Evolutionary conservation across 2,113 vertebrate genomes (phyloP).

Genomic region (Tympanuchus pallidicinctus): DNA sequence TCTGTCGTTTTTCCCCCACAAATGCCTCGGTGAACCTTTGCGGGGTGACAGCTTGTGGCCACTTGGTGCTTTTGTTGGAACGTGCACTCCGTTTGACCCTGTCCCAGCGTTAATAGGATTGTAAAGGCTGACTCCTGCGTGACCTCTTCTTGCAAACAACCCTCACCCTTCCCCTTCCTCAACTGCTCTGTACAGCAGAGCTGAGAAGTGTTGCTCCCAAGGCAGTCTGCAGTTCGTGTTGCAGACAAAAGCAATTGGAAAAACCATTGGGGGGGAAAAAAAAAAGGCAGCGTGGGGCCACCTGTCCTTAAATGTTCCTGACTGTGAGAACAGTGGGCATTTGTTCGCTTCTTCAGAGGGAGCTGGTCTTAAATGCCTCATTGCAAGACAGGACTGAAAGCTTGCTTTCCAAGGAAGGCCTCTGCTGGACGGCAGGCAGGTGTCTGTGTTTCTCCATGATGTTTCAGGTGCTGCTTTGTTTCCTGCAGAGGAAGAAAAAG

Average conservation of each 20-base stretch:
- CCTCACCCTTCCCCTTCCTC: slow-evolving; percentile 64
- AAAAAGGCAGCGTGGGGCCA: slow-evolving; percentile 38
- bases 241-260: slow-evolving; percentile 57
- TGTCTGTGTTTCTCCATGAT: background rate
- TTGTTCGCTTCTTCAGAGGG: slow-evolving; percentile 18
- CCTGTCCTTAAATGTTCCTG: slow-evolving; percentile 64
- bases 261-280: background rate
- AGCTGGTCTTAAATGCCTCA: background rate
- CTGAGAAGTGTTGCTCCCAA: slow-evolving; percentile 38
- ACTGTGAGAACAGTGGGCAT: slow-evolving; percentile 52
- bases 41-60: slow-evolving; percentile 64
- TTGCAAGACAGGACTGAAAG: background rate
- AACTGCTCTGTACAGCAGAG: background rate
- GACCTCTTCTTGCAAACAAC: slow-evolving; percentile 73
- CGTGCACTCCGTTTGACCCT: slow-evolving; percentile 76
- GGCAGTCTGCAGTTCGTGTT: slow-evolving; percentile 46
- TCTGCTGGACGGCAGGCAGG: background rate
- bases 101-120: slow-evolving; percentile 73
- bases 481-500: background rate
- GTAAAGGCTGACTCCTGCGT: slow-evolving; percentile 73
- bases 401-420: background rate
- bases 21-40: slow-evolving; percentile 42
- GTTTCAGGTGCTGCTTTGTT: background rate
- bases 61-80: slow-evolving; percentile 62
- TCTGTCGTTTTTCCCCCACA: background rate